Evolutionary conservation across 2,888 invertebrate genomes (phyloP).

Genomic region (Sinohyriopsis cumingii): DNA sequence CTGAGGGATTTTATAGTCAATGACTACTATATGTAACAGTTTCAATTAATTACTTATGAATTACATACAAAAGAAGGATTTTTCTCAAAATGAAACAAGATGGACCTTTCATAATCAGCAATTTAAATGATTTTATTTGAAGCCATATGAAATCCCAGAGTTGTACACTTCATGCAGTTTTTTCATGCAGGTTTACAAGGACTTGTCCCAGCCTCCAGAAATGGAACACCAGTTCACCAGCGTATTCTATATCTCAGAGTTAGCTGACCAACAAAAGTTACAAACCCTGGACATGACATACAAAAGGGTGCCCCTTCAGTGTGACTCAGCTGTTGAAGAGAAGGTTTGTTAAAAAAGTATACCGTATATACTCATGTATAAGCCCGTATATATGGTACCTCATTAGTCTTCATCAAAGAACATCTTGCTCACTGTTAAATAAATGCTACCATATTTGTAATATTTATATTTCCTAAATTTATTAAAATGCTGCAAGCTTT

Average conservation of each 20-base stretch:
- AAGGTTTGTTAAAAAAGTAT: conserved; percentile 37
- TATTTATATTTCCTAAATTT: too few species aligned
- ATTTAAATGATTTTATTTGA: too few species aligned
- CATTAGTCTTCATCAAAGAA: too few species aligned
- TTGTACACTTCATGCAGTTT: background rate
- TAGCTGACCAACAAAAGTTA: conserved; percentile 58
- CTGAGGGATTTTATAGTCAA: too few species aligned
- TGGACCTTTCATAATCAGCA: too few species aligned
- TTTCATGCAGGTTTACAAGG: conserved; percentile 58
- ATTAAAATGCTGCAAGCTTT: too few species aligned
- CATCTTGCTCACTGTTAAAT: too few species aligned
- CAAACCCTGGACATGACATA: conserved; percentile 62
- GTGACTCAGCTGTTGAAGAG: conserved; percentile 55
- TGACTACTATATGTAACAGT: too few species aligned
- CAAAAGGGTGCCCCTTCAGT: conserved; percentile 61
- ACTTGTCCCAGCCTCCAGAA: conserved; percentile 47
- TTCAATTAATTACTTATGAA: too few species aligned
- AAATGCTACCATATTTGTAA: too few species aligned
- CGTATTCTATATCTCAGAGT: conserved; percentile 59
- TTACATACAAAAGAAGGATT: background rate
- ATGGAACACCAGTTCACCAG: conserved; percentile 49
- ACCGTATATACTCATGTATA: background rate
- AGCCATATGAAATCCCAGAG: too few species aligned
- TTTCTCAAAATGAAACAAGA: background rate
- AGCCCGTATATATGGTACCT: too few species aligned